Conservation (phyloP, 2,888 invertebrate species). For the Chrysodeixis includens region DNA sequence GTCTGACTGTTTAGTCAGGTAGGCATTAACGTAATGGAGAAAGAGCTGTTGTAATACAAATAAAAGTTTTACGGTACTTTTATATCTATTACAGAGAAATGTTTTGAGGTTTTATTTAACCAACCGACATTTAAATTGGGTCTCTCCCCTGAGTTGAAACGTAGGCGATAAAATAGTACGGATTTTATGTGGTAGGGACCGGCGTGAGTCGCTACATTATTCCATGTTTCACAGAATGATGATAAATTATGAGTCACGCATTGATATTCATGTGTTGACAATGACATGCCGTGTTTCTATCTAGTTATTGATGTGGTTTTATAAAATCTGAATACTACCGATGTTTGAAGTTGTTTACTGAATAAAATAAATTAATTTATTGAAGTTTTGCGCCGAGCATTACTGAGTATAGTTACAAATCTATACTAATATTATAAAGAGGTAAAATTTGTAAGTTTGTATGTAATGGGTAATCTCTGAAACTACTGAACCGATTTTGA, state of each 20-base stretch:
- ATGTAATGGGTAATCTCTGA: no score
- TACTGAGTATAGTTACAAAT: no score
- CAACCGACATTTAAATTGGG: slow-evolving; percentile 43
- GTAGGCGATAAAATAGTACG: slow-evolving; percentile 44
- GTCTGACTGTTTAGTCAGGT: slow-evolving; percentile 45
- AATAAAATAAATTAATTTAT: no score
- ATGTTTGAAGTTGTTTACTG: no score
- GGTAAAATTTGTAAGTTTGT: no score
- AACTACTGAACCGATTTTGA: no score
- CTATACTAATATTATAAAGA: no score
- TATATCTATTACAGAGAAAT: slow-evolving; percentile 41
- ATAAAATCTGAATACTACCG: no score
- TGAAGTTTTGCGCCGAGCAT: no score
- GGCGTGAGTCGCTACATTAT: slow-evolving; percentile 16
- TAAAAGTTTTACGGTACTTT: slow-evolving; percentile 59
- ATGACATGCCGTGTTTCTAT: not conserved
- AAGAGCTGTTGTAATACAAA: slow-evolving; percentile 53
- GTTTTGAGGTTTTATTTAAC: slow-evolving; percentile 32
- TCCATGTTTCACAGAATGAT: slow-evolving; percentile 26
- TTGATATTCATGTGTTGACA: slow-evolving; percentile 18
- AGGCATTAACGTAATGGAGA: slow-evolving; percentile 54
- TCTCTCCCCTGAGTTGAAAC: slow-evolving; percentile 31
- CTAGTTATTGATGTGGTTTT: not conserved
- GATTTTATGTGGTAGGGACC: not conserved
- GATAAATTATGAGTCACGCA: slow-evolving; percentile 19